A percentile compares a stretch with the other conserved stretches of the same genome.
Conservation (phyloP, 1,140 invertebrate species). For the Pemphigus obesinymphae region DNA sequence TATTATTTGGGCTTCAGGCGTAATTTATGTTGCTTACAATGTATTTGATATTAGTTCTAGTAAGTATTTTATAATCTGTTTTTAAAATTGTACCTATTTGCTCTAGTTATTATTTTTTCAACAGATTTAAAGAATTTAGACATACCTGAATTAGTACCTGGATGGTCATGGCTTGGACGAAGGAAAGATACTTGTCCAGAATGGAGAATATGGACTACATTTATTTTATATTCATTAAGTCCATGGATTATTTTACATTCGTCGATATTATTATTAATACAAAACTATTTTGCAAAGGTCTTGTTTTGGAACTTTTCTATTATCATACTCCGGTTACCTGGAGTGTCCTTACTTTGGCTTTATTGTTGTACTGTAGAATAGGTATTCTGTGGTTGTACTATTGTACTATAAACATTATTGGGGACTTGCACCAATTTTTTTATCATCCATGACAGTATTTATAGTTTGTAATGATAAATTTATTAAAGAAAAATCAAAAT, state of each 20-base stretch:
- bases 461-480: no score
- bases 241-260: constrained; percentile 46
- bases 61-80: constrained; percentile 28
- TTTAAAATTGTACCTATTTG: not conserved
- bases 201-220: constrained; percentile 45
- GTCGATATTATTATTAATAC: constrained; percentile 3
- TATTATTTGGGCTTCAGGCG: constrained; percentile 41
- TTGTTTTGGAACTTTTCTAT: no score
- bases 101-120: constrained; percentile 9
- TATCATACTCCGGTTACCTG: no score
- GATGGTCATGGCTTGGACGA: constrained; percentile 42
- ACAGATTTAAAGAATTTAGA: constrained; percentile 42
- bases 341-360: no score
- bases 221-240: constrained; percentile 36
- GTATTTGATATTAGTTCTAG: constrained; percentile 41
- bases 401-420: no score
- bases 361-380: no score
- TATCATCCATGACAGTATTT: no score
- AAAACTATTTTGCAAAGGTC: constrained; percentile 14
- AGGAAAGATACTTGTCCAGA: constrained; percentile 47
- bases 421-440: no score
- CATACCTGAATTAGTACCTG: constrained; percentile 38
- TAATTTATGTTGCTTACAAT: constrained; percentile 40
- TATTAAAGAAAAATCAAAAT: no score
- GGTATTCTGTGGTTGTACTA: no score